These are phyloP conservation scores for Epinotia bilunana DNA, from an alignment of 2,888 invertebrate species.

Conservation along the genomic window DNA sequence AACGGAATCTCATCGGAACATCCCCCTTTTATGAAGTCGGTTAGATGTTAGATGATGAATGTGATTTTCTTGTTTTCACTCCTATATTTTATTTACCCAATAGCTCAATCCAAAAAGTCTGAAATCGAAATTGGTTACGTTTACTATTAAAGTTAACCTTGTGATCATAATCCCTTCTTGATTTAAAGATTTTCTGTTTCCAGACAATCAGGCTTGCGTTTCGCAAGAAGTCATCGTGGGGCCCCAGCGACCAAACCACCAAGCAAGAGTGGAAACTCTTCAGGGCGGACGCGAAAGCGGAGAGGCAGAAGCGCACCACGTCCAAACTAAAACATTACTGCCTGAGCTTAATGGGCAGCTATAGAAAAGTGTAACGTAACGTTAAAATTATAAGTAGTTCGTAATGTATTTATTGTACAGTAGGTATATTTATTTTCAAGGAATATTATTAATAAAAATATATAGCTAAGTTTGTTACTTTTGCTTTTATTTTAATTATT, in stretches of 20 bases:
- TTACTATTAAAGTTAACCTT: neutral
- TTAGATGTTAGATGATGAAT: no score
- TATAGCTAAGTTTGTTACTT: conserved; percentile 1
- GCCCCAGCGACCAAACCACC: conserved; percentile 81
- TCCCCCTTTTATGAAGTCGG: no score
- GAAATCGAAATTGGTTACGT: neutral
- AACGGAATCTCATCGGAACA: no score
- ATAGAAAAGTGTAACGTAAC: conserved; percentile 48
- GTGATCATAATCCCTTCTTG: neutral
- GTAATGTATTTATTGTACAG: conserved; percentile 40
- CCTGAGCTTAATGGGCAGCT: conserved; percentile 63
- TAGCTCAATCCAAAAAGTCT: no score
- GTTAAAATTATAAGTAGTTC: conserved; percentile 31
- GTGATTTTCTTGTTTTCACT: no score
- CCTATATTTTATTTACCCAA: no score
- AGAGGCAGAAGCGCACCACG: conserved; percentile 55
- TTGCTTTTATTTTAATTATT: neutral
- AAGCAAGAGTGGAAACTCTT: conserved; percentile 84
- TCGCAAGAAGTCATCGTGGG: conserved; percentile 83
- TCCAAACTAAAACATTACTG: conserved; percentile 59
- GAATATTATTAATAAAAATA: conserved; percentile 32
- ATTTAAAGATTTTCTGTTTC: conserved; percentile 46
- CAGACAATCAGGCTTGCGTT: conserved; percentile 78
- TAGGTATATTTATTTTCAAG: conserved; percentile 29
- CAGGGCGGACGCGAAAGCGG: conserved; percentile 72